A percentile compares a stretch with the other conserved stretches of the same genome.
Conservation (phyloP, 2,888 invertebrate species). For the Caenorhabditis uteleia region DNA sequence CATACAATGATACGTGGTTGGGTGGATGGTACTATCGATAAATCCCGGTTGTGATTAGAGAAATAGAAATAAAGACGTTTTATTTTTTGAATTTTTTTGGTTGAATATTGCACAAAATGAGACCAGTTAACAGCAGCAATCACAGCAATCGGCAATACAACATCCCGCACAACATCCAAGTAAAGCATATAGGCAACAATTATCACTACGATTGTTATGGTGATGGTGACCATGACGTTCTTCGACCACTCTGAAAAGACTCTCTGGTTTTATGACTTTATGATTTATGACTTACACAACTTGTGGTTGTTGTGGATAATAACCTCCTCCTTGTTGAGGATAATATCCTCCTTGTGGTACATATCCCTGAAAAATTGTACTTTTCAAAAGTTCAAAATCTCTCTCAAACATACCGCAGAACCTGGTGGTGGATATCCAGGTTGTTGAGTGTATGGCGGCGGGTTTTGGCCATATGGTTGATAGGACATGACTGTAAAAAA, state of each 20-base stretch:
- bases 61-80: too few relatives aligned
- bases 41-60: too few relatives aligned
- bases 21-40: too few relatives aligned
- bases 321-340: conserved; percentile 20
- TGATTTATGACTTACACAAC: conserved; percentile 1
- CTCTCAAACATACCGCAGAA: conserved; percentile 12
- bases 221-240: conserved; percentile 16
- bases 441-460: conserved; percentile 40
- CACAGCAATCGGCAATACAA: conserved; percentile 46
- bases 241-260: conserved; percentile 32
- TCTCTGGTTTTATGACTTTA: background rate
- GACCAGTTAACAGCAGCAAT: too few relatives aligned
- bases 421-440: conserved; percentile 42
- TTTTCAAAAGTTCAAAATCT: background rate
- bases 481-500: too few relatives aligned
- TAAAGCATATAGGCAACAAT: conserved; percentile 34
- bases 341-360: conserved; percentile 34
- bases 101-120: too few relatives aligned
- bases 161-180: conserved; percentile 43
- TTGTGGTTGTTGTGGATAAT: conserved; percentile 5
- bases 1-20: conserved; percentile 72
- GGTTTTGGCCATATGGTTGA: conserved; percentile 38
- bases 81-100: too few relatives aligned
- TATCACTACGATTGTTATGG: conserved; percentile 28
- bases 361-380: conserved; percentile 8